These are phyloP conservation scores for Ceramica pisi DNA, from an alignment of 2,888 invertebrate genomes.

Conservation along the genomic window DNA sequence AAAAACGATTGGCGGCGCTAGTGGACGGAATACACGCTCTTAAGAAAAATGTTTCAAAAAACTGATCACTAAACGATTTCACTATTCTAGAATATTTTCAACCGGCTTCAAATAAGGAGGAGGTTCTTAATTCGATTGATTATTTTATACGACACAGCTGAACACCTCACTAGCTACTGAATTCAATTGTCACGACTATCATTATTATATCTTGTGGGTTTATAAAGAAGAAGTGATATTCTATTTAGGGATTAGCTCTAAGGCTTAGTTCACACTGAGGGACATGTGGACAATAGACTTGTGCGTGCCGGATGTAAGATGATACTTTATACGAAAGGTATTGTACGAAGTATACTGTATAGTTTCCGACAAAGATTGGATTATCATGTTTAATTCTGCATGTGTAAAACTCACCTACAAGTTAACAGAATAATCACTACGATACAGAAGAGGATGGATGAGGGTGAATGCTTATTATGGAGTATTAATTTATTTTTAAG, in stretches of 20 bases:
- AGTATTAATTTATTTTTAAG: too few species aligned
- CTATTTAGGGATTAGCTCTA: slow-evolving; percentile 38
- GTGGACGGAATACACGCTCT: too few species aligned
- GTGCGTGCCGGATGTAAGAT: background rate
- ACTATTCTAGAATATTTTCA: background rate
- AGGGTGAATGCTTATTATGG: too few species aligned
- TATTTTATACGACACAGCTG: background rate
- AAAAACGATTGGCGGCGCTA: too few species aligned
- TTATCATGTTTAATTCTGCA: slow-evolving; percentile 4
- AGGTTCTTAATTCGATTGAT: too few species aligned
- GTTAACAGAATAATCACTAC: background rate
- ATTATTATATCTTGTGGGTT: slow-evolving; percentile 18
- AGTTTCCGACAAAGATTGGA: background rate
- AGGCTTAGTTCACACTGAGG: slow-evolving; percentile 23
- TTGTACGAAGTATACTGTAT: background rate
- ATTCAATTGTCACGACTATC: slow-evolving; percentile 38
- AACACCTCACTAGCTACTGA: slow-evolving; percentile 29
- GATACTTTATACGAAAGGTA: background rate
- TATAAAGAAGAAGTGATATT: slow-evolving; percentile 36
- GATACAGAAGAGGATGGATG: too few species aligned
- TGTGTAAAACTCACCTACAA: background rate
- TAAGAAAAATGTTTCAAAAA: too few species aligned
- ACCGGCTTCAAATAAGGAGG: too few species aligned
- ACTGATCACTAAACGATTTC: background rate
- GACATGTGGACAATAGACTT: slow-evolving; percentile 18